Percentiles rank a stretch among this genome's conserved stretches.
Conservation (phyloP, 2,113 vertebrate genomes). For the Irena cyanogastra region DNA sequence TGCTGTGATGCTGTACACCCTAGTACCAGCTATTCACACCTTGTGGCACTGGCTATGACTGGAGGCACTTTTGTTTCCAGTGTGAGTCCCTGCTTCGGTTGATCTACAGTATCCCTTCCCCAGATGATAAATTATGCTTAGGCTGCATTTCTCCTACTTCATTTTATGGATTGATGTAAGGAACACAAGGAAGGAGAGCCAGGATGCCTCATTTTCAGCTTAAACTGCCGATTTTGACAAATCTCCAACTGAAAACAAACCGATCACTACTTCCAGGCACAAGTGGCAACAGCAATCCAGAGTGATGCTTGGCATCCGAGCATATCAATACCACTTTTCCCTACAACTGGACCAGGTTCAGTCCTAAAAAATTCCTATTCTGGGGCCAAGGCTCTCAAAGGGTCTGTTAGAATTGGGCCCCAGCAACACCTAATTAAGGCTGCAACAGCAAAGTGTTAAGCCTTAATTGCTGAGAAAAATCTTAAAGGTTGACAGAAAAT, state of each 20-base stretch:
- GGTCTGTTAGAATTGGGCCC: background rate
- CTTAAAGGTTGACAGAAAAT: background rate
- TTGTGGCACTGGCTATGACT: background rate
- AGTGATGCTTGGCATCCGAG: background rate
- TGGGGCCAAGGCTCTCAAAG: background rate
- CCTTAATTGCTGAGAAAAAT: background rate
- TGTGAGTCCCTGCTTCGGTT: background rate
- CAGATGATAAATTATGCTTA: background rate
- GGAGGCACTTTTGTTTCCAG: background rate
- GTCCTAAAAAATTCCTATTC: background rate
- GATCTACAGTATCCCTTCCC: background rate
- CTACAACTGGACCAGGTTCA: background rate
- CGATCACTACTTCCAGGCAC: background rate
- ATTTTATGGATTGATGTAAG: background rate
- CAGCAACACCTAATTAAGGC: background rate
- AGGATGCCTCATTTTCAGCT: background rate
- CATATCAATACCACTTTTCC: background rate
- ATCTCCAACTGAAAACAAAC: background rate
- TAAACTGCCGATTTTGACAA: background rate
- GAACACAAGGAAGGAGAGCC: background rate
- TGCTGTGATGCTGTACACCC: background rate
- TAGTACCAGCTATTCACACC: background rate
- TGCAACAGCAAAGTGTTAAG: background rate
- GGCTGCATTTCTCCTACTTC: background rate
- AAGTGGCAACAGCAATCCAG: accelerated